A percentile compares a stretch with the other conserved stretches of the same genome.
Conservation (phyloP, 2,888 invertebrate species). For the Aphidius colemani region DNA sequence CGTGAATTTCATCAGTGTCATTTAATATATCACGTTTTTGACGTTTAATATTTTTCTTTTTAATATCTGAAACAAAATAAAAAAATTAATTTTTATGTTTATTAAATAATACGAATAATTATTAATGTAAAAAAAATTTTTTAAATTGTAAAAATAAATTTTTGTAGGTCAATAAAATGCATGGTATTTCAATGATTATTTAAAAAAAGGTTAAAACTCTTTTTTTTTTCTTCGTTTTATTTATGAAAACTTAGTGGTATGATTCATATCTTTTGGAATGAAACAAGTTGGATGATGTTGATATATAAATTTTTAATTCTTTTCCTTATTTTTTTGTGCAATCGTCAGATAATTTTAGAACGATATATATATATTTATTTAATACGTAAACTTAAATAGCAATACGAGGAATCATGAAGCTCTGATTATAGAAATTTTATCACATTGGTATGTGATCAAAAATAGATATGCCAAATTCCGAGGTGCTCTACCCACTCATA, state of each 20-base stretch:
- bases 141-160: not conserved
- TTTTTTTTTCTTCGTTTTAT: constrained; percentile 2
- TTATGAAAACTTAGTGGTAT: not conserved
- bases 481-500: constrained; percentile 25
- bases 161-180: constrained; percentile 14
- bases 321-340: constrained; percentile 8
- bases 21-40: not conserved
- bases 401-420: constrained; percentile 26
- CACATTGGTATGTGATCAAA: constrained; percentile 35
- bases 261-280: constrained; percentile 4
- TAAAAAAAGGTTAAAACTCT: not conserved
- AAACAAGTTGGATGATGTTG: not conserved
- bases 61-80: not conserved
- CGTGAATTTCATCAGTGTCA: constrained; percentile 13
- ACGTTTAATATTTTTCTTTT: not conserved
- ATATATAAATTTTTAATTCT: constrained; percentile 3
- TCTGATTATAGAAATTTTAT: constrained; percentile 35
- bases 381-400: constrained; percentile 33
- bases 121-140: not conserved
- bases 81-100: not conserved
- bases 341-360: not conserved
- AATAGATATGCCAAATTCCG: constrained; percentile 33
- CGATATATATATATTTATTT: constrained; percentile 20
- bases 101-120: no score
- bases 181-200: constrained; percentile 9